Base-by-base conservation (phyloP, 1,140 invertebrate genomes). In the Hylaeus anthracinus region DNA sequence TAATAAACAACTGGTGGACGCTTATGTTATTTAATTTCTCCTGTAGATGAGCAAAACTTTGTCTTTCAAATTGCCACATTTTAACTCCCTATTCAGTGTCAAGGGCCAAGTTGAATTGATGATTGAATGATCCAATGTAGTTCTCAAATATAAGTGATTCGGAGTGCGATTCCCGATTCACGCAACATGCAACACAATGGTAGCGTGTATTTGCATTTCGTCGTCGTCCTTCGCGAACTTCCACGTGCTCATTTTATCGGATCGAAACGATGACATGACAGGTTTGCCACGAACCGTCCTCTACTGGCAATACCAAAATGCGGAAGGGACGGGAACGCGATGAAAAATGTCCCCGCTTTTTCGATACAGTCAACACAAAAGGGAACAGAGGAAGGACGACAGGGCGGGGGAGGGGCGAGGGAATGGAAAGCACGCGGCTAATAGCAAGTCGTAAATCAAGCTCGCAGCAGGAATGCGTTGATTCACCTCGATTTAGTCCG, bases 371-470 rank as follows among this genome's bases (percentile, higher is more conserved):
- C 61, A 26, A 43, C 26, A 61, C 41, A 26, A 73, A 63, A 56
- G 71, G 48, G 14, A 48, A 65, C 14, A 51, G 43, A 51, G 15
- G 65, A 48, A 6, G 15, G 65, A 6, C 14, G 43, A 9, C 1
- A 26, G 53, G 10, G 39, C 37, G 41, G 66, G n/a, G 60, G 71
- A 14, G 61, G 55, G 56, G 56, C 41, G 55, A 10, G 48, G 55
- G 64, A 43, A 71, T 10, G 60, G 45, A 71, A 71, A 77, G 70
- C 66, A 63, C 71, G 72, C 61, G 82, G 76, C 51, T 81, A 84
- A 70, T 70, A 86, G 72, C 78, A 45, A 74, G 65, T 82, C 80
- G 84, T 86, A 86, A 86, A 86, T 86, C 85, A 86, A 86, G 84
- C 81, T 58, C 61, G 41, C 48, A 56, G 67, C 73, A 86, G 79